Evolutionary conservation across 2,888 invertebrate species (phyloP), one percentile per base, ranked within the genome.

Genomic region (Drosophila ezoana): DNA sequence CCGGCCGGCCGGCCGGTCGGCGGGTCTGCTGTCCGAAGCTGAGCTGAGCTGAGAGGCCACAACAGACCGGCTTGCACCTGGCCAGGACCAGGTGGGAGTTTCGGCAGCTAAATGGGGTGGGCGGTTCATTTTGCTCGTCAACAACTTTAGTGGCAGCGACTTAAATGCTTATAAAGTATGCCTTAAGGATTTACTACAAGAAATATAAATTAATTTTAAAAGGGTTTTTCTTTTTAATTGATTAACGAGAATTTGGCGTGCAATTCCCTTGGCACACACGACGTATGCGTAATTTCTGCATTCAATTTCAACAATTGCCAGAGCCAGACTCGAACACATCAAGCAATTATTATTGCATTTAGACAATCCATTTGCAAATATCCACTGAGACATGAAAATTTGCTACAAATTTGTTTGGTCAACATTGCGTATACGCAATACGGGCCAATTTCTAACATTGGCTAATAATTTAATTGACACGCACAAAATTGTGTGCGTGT

Each of bases 91-190:
- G 72, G 57, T 73, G 67, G 28, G 47, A n/a, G 16, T n/a, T 28
- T 33, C 11, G 13, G 10, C 47, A 38, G 13, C 66, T 45, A 53
- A 58, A 20, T 53, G 66, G 16, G 23, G 40, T 37, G 37, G 35
- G 49, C 23, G 35, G n/a, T 16, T 18, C 11, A 2, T 14, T 18
- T 41, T 16, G 16, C 20, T 11, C 44, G 43, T 33, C 64, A 44
- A 33, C 48, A 18, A 13, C 48, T 41, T 48, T 48, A 48, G 33
- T 41, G 48, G 28, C 37, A 18, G 40, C 58, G 56, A 45, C 57
- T 61, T 58, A 76, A 60, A 57, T 56, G 64, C 76, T 57, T 57
- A 60, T 51, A 60, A 74, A 61, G 60, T 47, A 58, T 76, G 77
- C 71, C 48, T 54, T 23, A 38, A 62, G 56, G 52, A 72, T 57